Evolutionary conservation across 2,797 vertebrate species (phyloP), one percentile per base, ranked within the genome.

Genomic region (Momotus momota): DNA sequence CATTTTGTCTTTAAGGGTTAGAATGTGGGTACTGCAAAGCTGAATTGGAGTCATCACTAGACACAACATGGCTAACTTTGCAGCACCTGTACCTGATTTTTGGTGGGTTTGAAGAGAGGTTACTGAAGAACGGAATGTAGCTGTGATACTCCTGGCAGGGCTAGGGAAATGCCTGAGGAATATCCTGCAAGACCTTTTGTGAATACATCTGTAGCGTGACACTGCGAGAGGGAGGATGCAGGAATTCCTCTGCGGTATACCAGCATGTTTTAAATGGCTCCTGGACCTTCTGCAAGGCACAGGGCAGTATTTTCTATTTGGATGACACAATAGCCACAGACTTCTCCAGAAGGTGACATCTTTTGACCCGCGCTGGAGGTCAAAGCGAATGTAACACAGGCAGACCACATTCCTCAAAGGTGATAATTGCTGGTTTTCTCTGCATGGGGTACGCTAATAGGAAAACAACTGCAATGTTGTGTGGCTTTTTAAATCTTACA

Each of bases 371-470:
- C 57, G 86, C 96, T 97, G 97, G 97, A 97, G 98, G 98, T 98
- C 98, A 98, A 98, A 98, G 98, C 77, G 96, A 98, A 98, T 97
- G 98, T 98, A 98, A 97, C 98, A 97, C 97, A 52, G 98, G 97
- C 97, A 96, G 98, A 95, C 97, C 96, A 98, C 98, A 98, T 99
- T 99, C 98, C 98, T 98, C 97, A 79, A 95, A 98, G 98, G 98
- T 98, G 99, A 98, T 98, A 98, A 99, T 98, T 98, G 97, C 98
- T 96, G 96, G 95, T 97, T 98, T 96, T 98, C 98, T 97, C 98
- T 91, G 97, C 98, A 91, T 98, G 98, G 98, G 98, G 98, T 96
- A 97, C 87, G 70, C 97, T 97, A 96, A 97, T 92, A 70, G 97
- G 97, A 98, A 98, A 99, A 98, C 98, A 98, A 97, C 96, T 90